phyloP scores from a whole-genome alignment of 2,888 invertebrate genomes.

The Stenodema calcarata region DNA sequence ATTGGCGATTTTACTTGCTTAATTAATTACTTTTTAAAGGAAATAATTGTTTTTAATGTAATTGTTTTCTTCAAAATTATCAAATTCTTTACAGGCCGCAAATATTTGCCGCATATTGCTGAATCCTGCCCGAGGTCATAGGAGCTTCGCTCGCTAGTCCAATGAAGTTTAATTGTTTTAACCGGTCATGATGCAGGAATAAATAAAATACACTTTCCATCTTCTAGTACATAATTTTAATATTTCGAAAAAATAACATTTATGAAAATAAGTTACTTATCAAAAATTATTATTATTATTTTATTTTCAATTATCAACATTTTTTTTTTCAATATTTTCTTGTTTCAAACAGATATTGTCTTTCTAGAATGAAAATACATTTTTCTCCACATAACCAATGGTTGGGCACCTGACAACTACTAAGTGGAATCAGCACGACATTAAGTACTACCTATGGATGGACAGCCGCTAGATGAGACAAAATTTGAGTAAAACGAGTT shows the following conservation, averaged over 20 bases:
- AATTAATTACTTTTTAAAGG: no score
- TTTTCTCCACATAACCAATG: neutral
- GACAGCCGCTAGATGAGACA: constrained; percentile 46
- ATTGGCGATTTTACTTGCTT: no score
- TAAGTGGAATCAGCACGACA: constrained; percentile 15
- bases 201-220: no score
- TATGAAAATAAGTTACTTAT: constrained; percentile 41
- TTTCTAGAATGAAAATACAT: constrained; percentile 34
- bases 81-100: no score
- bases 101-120: no score
- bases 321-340: constrained; percentile 2
- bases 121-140: no score
- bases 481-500: constrained; percentile 22
- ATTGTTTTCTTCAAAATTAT: no score
- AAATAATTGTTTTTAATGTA: no score
- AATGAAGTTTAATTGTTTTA: no score
- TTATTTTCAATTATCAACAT: neutral
- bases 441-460: constrained; percentile 29
- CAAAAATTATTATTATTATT: constrained; percentile 34
- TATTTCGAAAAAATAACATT: constrained; percentile 39
- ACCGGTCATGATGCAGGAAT: no score
- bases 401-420: constrained; percentile 4
- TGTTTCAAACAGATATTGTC: constrained; percentile 41
- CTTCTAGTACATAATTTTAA: neutral
- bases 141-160: no score